Evolutionary conservation across 2,113 vertebrate genomes (phyloP), one percentile per base, ranked within the genome.

Genomic region (Corvus moneduloides): DNA sequence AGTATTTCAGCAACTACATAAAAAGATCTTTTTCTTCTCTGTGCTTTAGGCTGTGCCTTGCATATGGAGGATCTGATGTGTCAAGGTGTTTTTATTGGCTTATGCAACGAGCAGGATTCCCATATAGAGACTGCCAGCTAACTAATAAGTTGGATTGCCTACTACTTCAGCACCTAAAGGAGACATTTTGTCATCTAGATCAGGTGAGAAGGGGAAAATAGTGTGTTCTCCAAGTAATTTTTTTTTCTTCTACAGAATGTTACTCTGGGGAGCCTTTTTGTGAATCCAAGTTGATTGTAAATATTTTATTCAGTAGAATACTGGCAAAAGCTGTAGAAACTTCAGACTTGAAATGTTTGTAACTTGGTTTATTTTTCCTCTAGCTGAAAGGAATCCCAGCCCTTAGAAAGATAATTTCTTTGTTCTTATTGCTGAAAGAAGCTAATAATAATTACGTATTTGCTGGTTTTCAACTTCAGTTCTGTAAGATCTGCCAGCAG

Each of bases 21-120:
- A 82, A 72, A n/a, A 19, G 37, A 30, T 52, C 7, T 78, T 66
- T 52, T 55, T 79, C n/a, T 77, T 83, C 44, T 81, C 33, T 89
- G 14, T 73, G 64, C 55, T 87, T 43, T 93, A 99, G 99, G 93
- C 94, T 99, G 84, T 99, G 99, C 97, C 98, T 99, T 94, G 98
- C 99, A 2, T 99, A 99, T 16, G 99, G 99, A 11, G 99, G 99
- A 23, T 98, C 99, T 72, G 99, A 99, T 28, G 99, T 99, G 84
- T 99, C 99, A 4, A 98, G 99, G 7, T 99, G 99, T 87, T 99
- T 99, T 96, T 99, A 99, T 72, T 99, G 99, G 99, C 98, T 99
- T 80, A 99, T 99, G 98, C 99, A 99, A 95, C 98, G 99, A 93
- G 99, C 99, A 4, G 99, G 99, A 7, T 99, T 99, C 93, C 99